Percentiles rank a stretch among this genome's conserved stretches.
phyloP scores from a whole-genome alignment of 2,113 vertebrate genomes.

The Macquaria ambigua region DNA sequence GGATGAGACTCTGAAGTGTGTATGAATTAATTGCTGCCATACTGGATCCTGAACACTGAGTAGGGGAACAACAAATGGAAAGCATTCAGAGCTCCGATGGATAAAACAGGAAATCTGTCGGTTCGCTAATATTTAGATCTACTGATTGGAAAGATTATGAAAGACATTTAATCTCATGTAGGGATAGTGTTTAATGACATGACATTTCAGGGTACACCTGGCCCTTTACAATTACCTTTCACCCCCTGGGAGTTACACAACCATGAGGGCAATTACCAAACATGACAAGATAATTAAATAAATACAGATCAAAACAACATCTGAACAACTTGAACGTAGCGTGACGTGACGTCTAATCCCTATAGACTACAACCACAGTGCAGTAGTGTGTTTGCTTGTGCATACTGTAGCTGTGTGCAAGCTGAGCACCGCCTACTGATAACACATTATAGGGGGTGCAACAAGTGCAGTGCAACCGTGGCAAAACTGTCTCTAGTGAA shows the following conservation, averaged over 20 bases:
- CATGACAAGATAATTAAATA: background rate
- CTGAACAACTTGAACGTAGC: background rate
- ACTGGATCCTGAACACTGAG: background rate
- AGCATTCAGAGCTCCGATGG: background rate
- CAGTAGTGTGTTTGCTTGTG: background rate
- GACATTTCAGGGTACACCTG: background rate
- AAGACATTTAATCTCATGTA: background rate
- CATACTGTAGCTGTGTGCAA: background rate
- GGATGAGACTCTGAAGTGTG: background rate
- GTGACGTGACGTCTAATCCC: background rate
- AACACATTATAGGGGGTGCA: background rate
- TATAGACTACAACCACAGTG: background rate
- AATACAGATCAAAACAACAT: background rate
- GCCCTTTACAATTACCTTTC: background rate
- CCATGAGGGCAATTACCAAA: background rate
- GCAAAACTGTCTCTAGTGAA: too few species aligned
- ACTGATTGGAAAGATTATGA: background rate
- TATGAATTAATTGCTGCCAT: background rate
- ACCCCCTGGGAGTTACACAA: background rate
- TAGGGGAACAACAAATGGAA: background rate
- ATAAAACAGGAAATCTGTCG: background rate
- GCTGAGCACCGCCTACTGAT: too few species aligned
- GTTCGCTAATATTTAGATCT: background rate
- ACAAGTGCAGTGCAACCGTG: background rate
- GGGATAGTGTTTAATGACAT: background rate